These are phyloP conservation scores for Danio choprae DNA, from an alignment of 2,797 vertebrate genomes.

Conservation along the genomic window DNA sequence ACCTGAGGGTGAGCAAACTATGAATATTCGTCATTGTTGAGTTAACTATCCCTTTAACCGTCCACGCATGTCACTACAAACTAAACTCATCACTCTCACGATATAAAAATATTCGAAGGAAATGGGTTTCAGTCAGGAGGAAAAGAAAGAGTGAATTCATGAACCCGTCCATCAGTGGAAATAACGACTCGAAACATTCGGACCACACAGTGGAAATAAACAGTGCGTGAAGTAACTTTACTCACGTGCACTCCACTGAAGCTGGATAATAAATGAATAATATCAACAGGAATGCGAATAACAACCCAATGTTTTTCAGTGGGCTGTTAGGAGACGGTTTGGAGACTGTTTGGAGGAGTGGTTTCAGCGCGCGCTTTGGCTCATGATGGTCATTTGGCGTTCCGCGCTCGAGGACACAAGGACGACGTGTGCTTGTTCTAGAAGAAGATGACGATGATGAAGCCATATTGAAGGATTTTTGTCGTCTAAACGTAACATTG, in stretches of 20 bases:
- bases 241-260: not conserved
- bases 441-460: not conserved
- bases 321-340: conserved; percentile 1
- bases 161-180: not conserved
- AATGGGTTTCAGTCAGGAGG: not conserved
- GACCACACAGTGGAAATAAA: not conserved
- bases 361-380: conserved; percentile 8
- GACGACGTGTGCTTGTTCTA: not conserved
- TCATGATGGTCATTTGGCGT: not conserved
- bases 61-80: too few species aligned
- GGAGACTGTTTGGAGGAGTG: conserved; percentile 22
- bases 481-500: not conserved
- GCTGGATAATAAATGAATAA: not conserved
- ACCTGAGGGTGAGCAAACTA: too few species aligned
- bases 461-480: not conserved
- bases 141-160: not conserved
- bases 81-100: too few species aligned
- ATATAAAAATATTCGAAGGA: too few species aligned
- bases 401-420: not conserved
- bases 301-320: not conserved
- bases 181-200: not conserved
- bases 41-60: too few species aligned
- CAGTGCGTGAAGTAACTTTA: not conserved
- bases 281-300: conserved; percentile 15
- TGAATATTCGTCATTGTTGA: too few species aligned